Conservation (phyloP, 2,797 vertebrate genomes). For the Bradypodion pumilum region DNA sequence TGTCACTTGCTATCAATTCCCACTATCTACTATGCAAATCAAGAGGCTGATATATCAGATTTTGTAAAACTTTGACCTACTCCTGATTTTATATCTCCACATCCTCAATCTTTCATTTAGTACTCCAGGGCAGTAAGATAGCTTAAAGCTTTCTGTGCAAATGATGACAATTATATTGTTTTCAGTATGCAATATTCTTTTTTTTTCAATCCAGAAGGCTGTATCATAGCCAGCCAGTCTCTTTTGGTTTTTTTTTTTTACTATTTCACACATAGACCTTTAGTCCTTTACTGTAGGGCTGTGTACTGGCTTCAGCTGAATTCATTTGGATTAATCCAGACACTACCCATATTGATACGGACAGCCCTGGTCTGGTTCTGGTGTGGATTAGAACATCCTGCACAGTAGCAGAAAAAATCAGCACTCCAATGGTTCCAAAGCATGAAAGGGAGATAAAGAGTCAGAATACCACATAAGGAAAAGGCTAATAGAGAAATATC, state of each 20-base stretch:
- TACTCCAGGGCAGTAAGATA: background rate
- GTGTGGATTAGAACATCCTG: too few relatives aligned
- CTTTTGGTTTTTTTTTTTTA: conserved; percentile 38
- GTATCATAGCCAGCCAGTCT: background rate
- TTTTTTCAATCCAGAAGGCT: background rate
- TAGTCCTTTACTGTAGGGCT: background rate
- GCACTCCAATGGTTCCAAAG: too few relatives aligned
- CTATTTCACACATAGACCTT: background rate
- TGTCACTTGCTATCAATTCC: conserved; percentile 57
- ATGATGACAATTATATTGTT: conserved; percentile 22
- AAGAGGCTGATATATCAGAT: conserved; percentile 30
- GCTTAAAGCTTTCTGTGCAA: conserved; percentile 11
- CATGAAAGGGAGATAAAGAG: too few relatives aligned
- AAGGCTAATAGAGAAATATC: too few relatives aligned
- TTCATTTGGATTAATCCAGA: too few relatives aligned
- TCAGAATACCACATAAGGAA: too few relatives aligned
- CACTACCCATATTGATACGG: too few relatives aligned
- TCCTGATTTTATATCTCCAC: conserved; percentile 1
- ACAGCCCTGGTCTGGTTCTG: too few relatives aligned
- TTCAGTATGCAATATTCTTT: background rate
- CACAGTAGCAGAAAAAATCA: too few relatives aligned
- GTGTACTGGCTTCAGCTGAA: too few relatives aligned
- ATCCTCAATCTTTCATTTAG: background rate
- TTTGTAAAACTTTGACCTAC: conserved; percentile 28
- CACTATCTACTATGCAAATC: background rate